A percentile compares a stretch with the other conserved stretches of the same genome.
phyloP scores from a whole-genome alignment of 2,797 vertebrate species.

The Falco cherrug region DNA sequence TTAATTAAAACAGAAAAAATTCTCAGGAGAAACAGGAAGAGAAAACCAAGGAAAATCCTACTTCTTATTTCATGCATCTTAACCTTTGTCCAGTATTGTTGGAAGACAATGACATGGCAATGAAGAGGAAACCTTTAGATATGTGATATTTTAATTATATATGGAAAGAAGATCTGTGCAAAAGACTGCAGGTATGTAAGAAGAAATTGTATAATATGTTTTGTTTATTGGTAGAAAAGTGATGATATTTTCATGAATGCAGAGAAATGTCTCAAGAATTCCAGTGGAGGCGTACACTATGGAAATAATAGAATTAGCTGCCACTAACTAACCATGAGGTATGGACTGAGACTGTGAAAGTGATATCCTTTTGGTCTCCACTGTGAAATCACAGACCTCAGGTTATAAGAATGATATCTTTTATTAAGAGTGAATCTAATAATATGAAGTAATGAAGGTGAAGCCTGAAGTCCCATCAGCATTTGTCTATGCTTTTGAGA shows the following conservation, averaged over 20 bases:
- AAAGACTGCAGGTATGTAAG: background rate
- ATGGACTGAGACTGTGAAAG: background rate
- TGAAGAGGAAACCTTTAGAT: background rate
- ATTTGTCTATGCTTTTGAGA: conserved; percentile 25
- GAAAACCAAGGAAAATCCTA: background rate
- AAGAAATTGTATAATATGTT: background rate
- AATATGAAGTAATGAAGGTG: background rate
- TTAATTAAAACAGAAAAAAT: background rate
- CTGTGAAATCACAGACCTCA: conserved; percentile 58
- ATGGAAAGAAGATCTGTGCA: background rate
- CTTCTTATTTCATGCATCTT: background rate
- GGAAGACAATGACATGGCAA: background rate
- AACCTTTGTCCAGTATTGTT: background rate
- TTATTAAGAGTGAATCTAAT: conserved; percentile 52
- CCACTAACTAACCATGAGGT: conserved; percentile 11
- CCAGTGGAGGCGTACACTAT: background rate
- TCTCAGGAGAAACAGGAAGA: background rate
- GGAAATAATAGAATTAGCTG: conserved; percentile 28
- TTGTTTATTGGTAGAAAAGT: background rate
- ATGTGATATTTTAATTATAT: background rate
- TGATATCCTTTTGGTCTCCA: conserved; percentile 21
- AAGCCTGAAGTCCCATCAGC: background rate
- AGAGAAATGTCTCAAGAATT: conserved; percentile 11
- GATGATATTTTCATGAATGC: background rate
- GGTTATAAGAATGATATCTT: conserved; percentile 56